These are phyloP conservation scores for Parnassius apollo DNA, from an alignment of 2,888 invertebrate genomes.

Conservation along the genomic window DNA sequence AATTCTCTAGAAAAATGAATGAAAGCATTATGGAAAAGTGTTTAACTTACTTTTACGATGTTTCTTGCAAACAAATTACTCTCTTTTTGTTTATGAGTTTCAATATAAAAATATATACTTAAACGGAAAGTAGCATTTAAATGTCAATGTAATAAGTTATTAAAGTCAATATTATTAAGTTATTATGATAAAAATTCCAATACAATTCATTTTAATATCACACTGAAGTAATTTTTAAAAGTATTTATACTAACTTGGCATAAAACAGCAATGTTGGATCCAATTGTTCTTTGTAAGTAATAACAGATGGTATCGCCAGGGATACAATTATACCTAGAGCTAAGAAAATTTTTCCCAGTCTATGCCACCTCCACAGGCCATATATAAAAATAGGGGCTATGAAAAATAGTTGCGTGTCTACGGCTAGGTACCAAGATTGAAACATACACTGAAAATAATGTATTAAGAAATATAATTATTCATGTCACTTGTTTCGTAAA, in stretches of 20 bases:
- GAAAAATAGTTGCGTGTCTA: slow-evolving; percentile 84
- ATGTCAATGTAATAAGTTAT: too few relatives aligned
- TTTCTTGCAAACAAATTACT: too few relatives aligned
- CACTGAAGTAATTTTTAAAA: too few relatives aligned
- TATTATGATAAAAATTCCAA: too few relatives aligned
- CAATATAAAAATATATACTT: too few relatives aligned
- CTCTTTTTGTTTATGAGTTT: too few relatives aligned
- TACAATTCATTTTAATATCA: too few relatives aligned
- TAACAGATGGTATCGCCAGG: slow-evolving; percentile 75
- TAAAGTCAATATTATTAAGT: too few relatives aligned
- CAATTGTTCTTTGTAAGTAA: slow-evolving; percentile 81
- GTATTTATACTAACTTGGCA: slow-evolving; percentile 79
- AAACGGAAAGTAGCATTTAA: too few relatives aligned
- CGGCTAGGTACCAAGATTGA: slow-evolving; percentile 86
- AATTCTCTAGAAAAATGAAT: slow-evolving; percentile 80
- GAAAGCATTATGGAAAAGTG: too few relatives aligned
- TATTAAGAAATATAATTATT: neutral
- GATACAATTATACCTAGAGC: slow-evolving; percentile 71
- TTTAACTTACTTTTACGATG: too few relatives aligned
- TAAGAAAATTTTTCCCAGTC: slow-evolving; percentile 79
- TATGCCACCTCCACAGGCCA: slow-evolving; percentile 84
- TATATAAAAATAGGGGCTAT: slow-evolving; percentile 85
- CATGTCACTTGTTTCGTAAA: too few relatives aligned
- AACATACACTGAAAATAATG: slow-evolving; percentile 84
- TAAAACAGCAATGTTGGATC: slow-evolving; percentile 86